Conservation (phyloP, 2,113 vertebrate genomes). For the Girardinichthys multiradiatus region DNA sequence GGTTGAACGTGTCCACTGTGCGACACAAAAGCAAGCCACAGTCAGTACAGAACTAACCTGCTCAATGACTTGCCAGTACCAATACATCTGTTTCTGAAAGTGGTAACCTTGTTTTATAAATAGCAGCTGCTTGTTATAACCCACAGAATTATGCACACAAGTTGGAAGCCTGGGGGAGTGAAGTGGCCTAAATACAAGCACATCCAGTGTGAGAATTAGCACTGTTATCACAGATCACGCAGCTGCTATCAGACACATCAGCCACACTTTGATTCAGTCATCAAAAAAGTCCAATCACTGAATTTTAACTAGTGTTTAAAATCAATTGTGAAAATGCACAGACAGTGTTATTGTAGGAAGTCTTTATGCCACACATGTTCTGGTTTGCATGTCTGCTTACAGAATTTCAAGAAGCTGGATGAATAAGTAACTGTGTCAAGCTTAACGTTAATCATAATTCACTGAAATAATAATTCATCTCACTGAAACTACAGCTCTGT, state of each 20-base stretch:
- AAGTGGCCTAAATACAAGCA: conserved; percentile 77
- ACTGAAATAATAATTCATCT: not conserved
- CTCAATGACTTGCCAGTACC: conserved; percentile 41
- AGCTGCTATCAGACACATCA: conserved; percentile 45
- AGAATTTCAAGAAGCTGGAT: conserved; percentile 30
- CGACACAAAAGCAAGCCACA: not conserved
- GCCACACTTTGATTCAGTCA: conserved; percentile 48
- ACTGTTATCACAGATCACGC: conserved; percentile 49
- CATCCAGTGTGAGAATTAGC: conserved; percentile 56
- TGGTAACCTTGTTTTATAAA: conserved; percentile 58
- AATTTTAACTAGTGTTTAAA: conserved; percentile 14
- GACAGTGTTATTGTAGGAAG: conserved; percentile 2
- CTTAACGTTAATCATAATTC: not conserved
- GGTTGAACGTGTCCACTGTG: not conserved
- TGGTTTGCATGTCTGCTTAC: conserved; percentile 3
- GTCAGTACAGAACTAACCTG: not conserved
- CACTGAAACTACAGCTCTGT: not conserved
- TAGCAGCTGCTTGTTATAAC: conserved; percentile 50
- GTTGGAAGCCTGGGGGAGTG: conserved; percentile 69
- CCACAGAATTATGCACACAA: conserved; percentile 66
- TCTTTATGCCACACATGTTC: not conserved
- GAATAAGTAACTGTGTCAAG: no score
- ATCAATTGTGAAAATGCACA: conserved; percentile 5
- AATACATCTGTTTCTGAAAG: conserved; percentile 33
- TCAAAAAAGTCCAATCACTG: conserved; percentile 29